Percentiles rank a stretch among this genome's conserved stretches.
phyloP scores from a whole-genome alignment of 2,888 invertebrate species.

The Hemithea aestivaria region DNA sequence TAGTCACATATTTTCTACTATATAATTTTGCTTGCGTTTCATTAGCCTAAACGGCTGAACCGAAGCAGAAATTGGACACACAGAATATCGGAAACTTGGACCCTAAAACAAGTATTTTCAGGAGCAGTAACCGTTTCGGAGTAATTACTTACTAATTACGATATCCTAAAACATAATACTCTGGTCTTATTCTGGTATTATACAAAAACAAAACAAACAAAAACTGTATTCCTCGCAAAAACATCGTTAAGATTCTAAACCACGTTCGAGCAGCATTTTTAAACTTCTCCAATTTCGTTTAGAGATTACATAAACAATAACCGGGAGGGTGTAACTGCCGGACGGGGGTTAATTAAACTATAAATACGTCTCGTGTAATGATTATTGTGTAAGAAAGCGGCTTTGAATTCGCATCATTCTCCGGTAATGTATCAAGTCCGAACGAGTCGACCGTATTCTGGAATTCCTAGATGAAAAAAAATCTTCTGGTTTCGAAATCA shows the following conservation, averaged over 20 bases:
- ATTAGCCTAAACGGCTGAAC: no score
- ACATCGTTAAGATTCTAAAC: constrained; percentile 26
- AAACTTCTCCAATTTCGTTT: constrained; percentile 57
- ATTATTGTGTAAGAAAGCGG: constrained; percentile 73
- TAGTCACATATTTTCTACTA: no score
- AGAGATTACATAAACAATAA: constrained; percentile 63
- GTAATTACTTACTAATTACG: no score
- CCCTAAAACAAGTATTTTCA: no score
- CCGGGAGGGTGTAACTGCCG: constrained; percentile 46
- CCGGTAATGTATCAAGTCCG: constrained; percentile 69
- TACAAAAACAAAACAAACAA: background rate
- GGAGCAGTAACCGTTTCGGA: no score
- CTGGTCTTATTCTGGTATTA: background rate
- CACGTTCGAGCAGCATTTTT: constrained; percentile 33
- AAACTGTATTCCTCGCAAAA: constrained; percentile 9
- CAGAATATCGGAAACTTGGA: no score
- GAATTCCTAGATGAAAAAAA: constrained; percentile 9
- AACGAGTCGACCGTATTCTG: constrained; percentile 44
- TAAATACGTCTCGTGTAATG: constrained; percentile 67
- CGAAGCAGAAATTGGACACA: no score
- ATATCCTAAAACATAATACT: no score
- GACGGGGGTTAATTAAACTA: constrained; percentile 73
- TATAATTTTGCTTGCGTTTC: no score
- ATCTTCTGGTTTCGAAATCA: no score
- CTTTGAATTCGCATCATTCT: constrained; percentile 78